Evolutionary conservation across 2,797 vertebrate species (phyloP).

Genomic region (Muscicapa comitata): DNA sequence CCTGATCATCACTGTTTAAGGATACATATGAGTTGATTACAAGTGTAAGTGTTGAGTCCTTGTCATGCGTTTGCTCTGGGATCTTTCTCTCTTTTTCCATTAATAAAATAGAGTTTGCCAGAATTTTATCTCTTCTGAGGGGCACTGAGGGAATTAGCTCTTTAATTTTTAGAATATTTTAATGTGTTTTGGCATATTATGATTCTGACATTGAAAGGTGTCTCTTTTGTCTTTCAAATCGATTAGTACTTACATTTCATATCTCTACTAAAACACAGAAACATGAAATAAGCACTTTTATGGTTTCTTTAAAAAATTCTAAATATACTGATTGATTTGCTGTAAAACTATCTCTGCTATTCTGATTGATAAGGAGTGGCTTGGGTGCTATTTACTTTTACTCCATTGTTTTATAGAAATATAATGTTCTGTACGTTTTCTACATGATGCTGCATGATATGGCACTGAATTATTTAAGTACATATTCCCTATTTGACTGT

Average conservation of each 20-base stretch:
- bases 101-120: not conserved
- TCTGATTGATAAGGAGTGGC: not conserved
- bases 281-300: not conserved
- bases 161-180: not conserved
- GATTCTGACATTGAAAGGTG: not conserved
- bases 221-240: not conserved
- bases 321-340: not conserved
- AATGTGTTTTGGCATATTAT: not conserved
- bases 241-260: not conserved
- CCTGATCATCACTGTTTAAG: not conserved
- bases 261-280: not conserved
- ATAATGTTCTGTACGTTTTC: not conserved
- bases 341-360: not conserved
- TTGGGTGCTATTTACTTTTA: not conserved
- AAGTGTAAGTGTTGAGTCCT: not conserved
- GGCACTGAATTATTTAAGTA: not conserved
- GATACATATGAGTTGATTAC: not conserved
- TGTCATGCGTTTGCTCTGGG: not conserved
- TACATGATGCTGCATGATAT: not conserved
- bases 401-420: not conserved
- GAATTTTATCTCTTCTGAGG: not conserved
- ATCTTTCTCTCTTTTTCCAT: not conserved
- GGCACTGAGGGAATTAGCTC: not conserved
- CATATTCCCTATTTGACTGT: not conserved
- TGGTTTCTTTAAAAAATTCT: not conserved